Base-by-base conservation (phyloP, 2,797 vertebrate genomes). In the Enteromius treurensis region DNA sequence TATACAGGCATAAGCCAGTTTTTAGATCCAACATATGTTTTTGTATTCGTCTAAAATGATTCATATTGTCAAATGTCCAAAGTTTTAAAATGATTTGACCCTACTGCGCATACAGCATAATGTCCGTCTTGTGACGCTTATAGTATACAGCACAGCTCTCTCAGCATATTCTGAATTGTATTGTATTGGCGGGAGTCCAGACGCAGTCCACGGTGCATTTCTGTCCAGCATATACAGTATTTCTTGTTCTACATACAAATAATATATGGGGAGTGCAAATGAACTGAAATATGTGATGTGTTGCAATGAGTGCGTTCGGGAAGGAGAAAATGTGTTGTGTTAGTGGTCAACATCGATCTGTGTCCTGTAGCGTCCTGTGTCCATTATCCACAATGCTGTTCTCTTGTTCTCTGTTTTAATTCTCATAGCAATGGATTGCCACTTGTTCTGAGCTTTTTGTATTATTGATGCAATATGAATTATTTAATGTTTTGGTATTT, bases 151-250 rank as follows among this genome's bases (percentile, higher is more conserved):
- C 19, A 32, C 23, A 23, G 81, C 73, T 69, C 62, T 77, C 71
- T 77, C 64, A 82, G 62, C 73, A 77, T 77, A 32, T 82, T 82
- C 7, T 32, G 26, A 68, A 58, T 75, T 55, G 71, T 55, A 69
- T 45, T 82, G 13, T 47, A 45, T 77, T 82, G 64, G 81, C 49
- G 1, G 23, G 34, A 58, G 49, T 77, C 73, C 73, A 82, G 34
- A 67, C 1, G 29, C 40, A 71, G 49, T 77, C 45, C 26, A 58
- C 23, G 1, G n/a, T 70, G 74, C 71, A 37, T 67, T 82, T 82
- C 47, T 67, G 37, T 76, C 80, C 40, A 55, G 26, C 73, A 47
- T 67, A 77, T 69, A 45, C 42, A 45, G 42, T 45, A 69, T 69
- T 60, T 82, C 73, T 69, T 77, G 37, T 68, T 82, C 34, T 45